Conservation (phyloP, 1,140 invertebrate genomes). For the Choristoneura fumiferana region DNA sequence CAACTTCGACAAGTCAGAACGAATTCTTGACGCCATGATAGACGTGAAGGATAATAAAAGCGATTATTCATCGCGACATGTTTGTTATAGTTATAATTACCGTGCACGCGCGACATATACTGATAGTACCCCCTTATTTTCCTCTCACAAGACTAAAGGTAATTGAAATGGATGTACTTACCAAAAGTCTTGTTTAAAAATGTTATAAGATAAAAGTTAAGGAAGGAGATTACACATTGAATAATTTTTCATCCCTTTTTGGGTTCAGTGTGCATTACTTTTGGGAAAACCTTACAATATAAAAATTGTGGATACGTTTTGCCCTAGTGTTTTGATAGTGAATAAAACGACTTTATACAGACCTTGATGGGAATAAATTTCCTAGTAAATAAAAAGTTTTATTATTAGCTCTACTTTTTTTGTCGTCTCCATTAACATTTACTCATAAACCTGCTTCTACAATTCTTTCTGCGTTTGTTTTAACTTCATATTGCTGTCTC, state of each 20-base stretch:
- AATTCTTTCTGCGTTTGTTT: too few relatives aligned
- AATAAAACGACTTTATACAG: too few relatives aligned
- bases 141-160: conserved; percentile 4
- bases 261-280: neutral
- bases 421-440: too few relatives aligned
- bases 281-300: too few relatives aligned
- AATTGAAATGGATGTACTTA: conserved; percentile 1
- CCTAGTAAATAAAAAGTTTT: too few relatives aligned
- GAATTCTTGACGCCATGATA: neutral
- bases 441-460: too few relatives aligned
- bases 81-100: conserved; percentile 6
- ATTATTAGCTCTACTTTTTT: too few relatives aligned
- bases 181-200: conserved; percentile 8
- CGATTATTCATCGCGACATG: conserved; percentile 4
- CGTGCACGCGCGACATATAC: neutral
- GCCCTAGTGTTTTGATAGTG: too few relatives aligned
- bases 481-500: too few relatives aligned
- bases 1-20: conserved; percentile 5
- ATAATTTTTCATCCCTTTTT: conserved; percentile 14
- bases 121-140: conserved; percentile 3
- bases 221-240: conserved; percentile 10
- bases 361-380: too few relatives aligned
- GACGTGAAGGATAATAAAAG: conserved; percentile 11
- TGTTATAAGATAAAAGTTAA: conserved; percentile 10
- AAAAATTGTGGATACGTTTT: too few relatives aligned